Base-by-base conservation (phyloP, 2,113 vertebrate genomes). In the Dipodomys merriami region DNA sequence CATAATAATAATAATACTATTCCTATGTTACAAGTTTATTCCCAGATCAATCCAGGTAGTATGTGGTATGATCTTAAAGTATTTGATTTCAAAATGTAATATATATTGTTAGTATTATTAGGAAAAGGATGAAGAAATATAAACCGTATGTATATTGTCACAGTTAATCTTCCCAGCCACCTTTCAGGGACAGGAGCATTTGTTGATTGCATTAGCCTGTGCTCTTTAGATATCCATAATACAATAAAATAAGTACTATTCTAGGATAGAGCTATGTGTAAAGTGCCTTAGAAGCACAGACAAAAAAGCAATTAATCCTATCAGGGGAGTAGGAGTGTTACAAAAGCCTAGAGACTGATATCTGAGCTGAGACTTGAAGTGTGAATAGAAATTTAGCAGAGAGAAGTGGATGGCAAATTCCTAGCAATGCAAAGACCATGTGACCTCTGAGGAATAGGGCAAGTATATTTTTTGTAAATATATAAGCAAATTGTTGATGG, bases 391-490 rank as follows among this genome's bases (percentile, higher is more conserved):
- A 96, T 91, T 96, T 93, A 76, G 65, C 72, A 87, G 80, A 71
- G 18, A 91, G 86, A 84, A 77, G 27, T 57, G n/a, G 25, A 16
- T 86, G 67, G 81, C 67, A 86, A 85, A 93, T 96, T 96, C 81
- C 90, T 93, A 62, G 33, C 87, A 91, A 80, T 60, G 33, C n/a
- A 83, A 92, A 60, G 78, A 88, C 88, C 80, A 68, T 60, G 76
- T 96, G 80, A 95, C 84, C 33, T 83, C 87, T 93, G 49, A 95
- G 77, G 92, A 94, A 95, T 92, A 60, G 79, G 76, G 86, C 92
- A 83, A 57, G 7, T 25, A 33, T 74, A 86, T 94, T 57, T 93
- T 83, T 91, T 92, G 86, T 93, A 94, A 94, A 91, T 49, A 96
- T 8, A 88, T 83, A 95, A 73, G 57, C 12, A 57, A 15, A 16